These are phyloP conservation scores for Parapristionchus giblindavisi DNA, from an alignment of 2,888 invertebrate genomes.

Conservation along the genomic window DNA sequence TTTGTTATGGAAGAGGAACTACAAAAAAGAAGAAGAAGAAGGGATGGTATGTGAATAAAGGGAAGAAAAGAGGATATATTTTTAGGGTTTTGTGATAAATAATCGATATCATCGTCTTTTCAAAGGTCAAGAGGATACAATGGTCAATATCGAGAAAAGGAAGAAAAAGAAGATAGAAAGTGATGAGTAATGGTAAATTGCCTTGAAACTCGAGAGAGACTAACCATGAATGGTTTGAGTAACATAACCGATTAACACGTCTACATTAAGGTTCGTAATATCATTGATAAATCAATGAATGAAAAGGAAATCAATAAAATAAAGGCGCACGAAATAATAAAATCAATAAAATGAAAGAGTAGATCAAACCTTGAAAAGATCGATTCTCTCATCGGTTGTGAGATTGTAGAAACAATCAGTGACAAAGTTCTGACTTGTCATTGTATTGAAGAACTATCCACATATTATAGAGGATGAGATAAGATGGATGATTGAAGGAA, in stretches of 20 bases:
- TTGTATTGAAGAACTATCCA: neutral
- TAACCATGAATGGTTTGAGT: neutral
- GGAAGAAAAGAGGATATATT: no score
- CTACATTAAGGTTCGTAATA: no score
- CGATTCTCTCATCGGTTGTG: conserved; percentile 56
- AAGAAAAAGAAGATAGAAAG: neutral
- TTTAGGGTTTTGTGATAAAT: no score
- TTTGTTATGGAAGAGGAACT: neutral
- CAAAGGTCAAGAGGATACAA: neutral
- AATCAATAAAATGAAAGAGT: neutral
- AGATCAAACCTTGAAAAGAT: conserved; percentile 53
- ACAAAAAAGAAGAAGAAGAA: neutral
- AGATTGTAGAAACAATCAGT: conserved; percentile 63
- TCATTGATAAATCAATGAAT: neutral
- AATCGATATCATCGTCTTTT: neutral
- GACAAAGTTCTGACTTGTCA: conserved; percentile 53
- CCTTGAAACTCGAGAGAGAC: no score
- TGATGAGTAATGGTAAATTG: neutral
- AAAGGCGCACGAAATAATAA: neutral
- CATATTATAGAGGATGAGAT: neutral
- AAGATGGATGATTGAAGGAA: neutral
- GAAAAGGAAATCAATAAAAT: neutral
- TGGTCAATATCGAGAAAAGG: neutral
- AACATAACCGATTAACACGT: neutral
- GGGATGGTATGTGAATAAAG: neutral